A percentile compares a stretch with the other conserved stretches of the same genome.
These are phyloP conservation scores for Menura novaehollandiae DNA, from an alignment of 2,113 vertebrate species.

Conservation along the genomic window DNA sequence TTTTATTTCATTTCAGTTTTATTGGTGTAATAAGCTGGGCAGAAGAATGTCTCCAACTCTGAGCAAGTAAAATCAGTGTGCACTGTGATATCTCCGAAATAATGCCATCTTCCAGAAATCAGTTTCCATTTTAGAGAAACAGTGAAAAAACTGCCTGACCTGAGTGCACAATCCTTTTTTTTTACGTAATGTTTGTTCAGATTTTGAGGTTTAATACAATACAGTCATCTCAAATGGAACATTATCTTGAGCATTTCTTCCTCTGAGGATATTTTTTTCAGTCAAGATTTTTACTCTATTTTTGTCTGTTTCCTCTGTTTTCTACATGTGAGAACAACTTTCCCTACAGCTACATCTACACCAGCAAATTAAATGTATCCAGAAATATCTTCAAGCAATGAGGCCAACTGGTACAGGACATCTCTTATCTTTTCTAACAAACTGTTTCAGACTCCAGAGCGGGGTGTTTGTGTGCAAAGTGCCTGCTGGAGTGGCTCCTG, in stretches of 20 bases:
- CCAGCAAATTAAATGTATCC: neutral
- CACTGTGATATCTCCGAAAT: neutral
- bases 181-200: neutral
- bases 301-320: neutral
- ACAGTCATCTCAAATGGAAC: neutral
- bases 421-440: neutral
- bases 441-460: neutral
- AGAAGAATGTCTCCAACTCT: neutral
- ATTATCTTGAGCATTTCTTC: neutral
- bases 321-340: neutral
- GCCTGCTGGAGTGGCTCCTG: neutral
- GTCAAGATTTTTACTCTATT: neutral
- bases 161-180: neutral
- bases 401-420: neutral
- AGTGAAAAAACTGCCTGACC: neutral
- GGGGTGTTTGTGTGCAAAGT: neutral
- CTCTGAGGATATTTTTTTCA: neutral
- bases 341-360: neutral
- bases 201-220: neutral
- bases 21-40: neutral
- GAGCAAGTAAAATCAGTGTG: neutral
- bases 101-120: neutral
- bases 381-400: neutral
- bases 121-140: neutral
- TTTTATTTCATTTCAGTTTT: neutral